A percentile compares a stretch with the other conserved stretches of the same genome.
These are phyloP conservation scores for Sarcophilus harrisii DNA, from an alignment of 2,797 vertebrate species.

Conservation along the genomic window DNA sequence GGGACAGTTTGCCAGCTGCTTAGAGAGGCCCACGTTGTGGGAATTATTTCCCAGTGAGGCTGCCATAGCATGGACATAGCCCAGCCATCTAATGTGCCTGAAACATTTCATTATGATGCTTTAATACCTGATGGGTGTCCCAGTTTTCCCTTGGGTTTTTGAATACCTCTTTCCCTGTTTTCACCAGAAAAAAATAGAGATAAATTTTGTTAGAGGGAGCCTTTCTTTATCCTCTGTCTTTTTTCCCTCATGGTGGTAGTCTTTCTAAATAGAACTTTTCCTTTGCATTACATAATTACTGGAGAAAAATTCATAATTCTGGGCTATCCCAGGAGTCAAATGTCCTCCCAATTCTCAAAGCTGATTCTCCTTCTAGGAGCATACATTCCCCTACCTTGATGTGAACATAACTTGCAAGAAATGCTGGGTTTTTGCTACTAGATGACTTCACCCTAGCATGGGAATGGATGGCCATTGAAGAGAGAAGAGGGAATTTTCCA, in stretches of 20 bases:
- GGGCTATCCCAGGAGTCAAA: constrained; percentile 1
- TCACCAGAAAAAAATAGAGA: background rate
- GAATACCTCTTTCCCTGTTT: background rate
- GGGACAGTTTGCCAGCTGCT: background rate
- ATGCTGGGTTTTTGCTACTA: constrained; percentile 13
- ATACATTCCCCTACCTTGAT: background rate
- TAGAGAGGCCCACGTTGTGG: background rate
- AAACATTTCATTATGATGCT: background rate
- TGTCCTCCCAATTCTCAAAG: background rate
- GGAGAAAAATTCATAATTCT: background rate
- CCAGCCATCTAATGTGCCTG: background rate
- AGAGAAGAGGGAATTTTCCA: constrained; percentile 65
- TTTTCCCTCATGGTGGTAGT: background rate
- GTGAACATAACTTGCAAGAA: background rate
- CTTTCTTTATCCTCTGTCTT: background rate
- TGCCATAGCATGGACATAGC: accelerated
- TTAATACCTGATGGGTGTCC: background rate
- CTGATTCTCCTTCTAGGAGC: background rate
- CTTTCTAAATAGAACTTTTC: background rate
- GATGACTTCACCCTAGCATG: background rate
- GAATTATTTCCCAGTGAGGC: background rate
- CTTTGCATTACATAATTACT: background rate
- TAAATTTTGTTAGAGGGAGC: background rate
- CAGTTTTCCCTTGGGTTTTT: background rate
- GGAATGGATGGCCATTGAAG: background rate